Evolutionary conservation across 2,113 vertebrate genomes (phyloP).

Genomic region (Meleagris gallopavo): DNA sequence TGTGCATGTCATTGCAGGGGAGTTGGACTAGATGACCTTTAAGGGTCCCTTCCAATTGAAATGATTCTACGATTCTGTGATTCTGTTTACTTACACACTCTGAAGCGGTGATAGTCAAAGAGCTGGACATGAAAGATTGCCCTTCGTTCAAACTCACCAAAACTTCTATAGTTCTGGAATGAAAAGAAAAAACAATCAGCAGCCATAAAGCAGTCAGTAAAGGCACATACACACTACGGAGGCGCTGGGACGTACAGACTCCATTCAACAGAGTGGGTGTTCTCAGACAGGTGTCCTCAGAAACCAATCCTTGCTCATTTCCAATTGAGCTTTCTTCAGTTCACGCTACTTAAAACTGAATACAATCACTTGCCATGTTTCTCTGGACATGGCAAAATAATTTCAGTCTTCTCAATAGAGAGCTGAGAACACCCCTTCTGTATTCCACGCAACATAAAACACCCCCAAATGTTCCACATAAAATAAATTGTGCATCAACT

Average conservation of each 20-base stretch:
- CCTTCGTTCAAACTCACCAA: slow-evolving; percentile 90
- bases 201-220: background rate
- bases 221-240: accelerated
- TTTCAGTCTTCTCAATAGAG: background rate
- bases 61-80: no score
- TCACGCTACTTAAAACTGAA: background rate
- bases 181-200: slow-evolving; percentile 12
- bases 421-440: background rate
- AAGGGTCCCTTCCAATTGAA: no score
- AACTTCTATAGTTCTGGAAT: slow-evolving; percentile 88
- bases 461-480: background rate
- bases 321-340: background rate
- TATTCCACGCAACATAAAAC: background rate
- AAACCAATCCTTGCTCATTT: background rate
- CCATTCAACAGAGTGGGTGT: background rate
- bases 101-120: slow-evolving; percentile 86
- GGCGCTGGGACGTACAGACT: background rate
- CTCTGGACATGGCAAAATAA: accelerated
- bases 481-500: background rate
- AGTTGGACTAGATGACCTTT: no score
- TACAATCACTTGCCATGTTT: background rate
- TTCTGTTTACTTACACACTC: slow-evolving; percentile 88
- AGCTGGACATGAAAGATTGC: slow-evolving; percentile 84
- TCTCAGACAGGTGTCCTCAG: background rate
- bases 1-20: no score